phyloP scores from a whole-genome alignment of 2,113 vertebrate species.

The Baryphthengus martii region DNA sequence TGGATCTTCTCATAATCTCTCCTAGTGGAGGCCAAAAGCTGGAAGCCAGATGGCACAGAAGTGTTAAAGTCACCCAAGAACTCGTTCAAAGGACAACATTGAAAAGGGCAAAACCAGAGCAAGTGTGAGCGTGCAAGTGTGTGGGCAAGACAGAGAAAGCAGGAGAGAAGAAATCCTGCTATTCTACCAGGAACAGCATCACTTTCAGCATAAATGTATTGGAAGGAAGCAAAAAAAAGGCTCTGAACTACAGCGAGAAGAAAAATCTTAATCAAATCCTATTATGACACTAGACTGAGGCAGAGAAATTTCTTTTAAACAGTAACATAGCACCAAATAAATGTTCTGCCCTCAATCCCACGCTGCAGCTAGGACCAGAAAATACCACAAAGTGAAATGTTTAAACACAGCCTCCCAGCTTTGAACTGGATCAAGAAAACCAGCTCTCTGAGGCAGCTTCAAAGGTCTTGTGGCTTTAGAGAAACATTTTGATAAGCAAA shows the following conservation, averaged over 20 bases:
- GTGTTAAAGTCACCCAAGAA: neutral
- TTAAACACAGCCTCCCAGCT: neutral
- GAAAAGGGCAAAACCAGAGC: neutral
- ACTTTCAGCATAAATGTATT: neutral
- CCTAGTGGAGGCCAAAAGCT: conserved; percentile 90
- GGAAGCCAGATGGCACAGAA: neutral
- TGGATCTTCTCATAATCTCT: conserved; percentile 91
- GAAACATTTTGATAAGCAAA: neutral
- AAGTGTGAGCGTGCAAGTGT: accelerated
- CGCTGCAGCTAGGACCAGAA: neutral
- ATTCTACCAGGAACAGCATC: neutral
- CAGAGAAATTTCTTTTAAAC: neutral
- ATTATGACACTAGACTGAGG: neutral
- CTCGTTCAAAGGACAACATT: neutral
- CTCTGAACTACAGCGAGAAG: neutral
- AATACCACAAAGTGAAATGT: neutral
- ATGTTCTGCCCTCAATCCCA: neutral
- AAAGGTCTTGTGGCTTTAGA: neutral
- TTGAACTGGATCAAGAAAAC: neutral
- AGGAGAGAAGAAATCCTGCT: neutral
- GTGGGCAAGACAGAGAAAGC: neutral
- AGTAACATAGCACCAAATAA: neutral
- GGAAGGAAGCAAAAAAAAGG: neutral
- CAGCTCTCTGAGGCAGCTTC: neutral
- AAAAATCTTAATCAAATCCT: neutral